Percentiles rank a stretch among this genome's conserved stretches.
phyloP scores from a whole-genome alignment of 2,113 vertebrate genomes.

The Channa maculata region DNA sequence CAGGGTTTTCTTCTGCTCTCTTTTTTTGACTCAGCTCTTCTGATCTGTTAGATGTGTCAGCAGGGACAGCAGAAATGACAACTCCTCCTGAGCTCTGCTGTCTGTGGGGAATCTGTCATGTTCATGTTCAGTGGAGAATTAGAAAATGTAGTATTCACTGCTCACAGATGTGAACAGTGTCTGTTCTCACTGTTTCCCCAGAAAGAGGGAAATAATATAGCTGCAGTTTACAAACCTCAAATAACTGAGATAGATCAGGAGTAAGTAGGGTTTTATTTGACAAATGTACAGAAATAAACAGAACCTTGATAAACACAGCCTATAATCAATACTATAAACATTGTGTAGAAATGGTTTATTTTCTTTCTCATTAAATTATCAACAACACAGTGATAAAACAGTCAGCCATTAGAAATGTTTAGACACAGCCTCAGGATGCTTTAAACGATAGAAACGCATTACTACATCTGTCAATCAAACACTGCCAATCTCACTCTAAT shows the following conservation, averaged over 20 bases:
- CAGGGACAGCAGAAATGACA: conserved; percentile 51
- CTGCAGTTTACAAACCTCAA: too few species aligned
- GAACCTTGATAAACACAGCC: background rate
- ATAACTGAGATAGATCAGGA: background rate
- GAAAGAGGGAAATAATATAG: conserved; percentile 2
- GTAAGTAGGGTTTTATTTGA: background rate
- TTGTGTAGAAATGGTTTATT: too few species aligned
- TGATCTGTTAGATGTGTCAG: conserved; percentile 57
- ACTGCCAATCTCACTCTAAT: conserved; percentile 65
- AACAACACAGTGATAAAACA: conserved; percentile 32
- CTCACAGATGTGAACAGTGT: conserved; percentile 72
- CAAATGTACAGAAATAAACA: background rate
- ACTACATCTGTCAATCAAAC: conserved; percentile 65
- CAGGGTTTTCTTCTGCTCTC: conserved; percentile 62
- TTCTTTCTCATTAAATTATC: conserved; percentile 1
- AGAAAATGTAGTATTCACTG: conserved; percentile 49
- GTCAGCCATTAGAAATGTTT: conserved; percentile 40
- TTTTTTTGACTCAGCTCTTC: conserved; percentile 53
- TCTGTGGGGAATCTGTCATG: conserved; percentile 71
- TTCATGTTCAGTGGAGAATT: conserved; percentile 70
- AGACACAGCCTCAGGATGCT: conserved; percentile 42
- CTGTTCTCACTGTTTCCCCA: conserved; percentile 38
- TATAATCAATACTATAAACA: background rate
- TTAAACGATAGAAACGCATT: conserved; percentile 56
- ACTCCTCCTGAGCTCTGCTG: conserved; percentile 72